These are phyloP conservation scores for Ditula angustiorana DNA, from an alignment of 2,888 invertebrate species.

Conservation along the genomic window DNA sequence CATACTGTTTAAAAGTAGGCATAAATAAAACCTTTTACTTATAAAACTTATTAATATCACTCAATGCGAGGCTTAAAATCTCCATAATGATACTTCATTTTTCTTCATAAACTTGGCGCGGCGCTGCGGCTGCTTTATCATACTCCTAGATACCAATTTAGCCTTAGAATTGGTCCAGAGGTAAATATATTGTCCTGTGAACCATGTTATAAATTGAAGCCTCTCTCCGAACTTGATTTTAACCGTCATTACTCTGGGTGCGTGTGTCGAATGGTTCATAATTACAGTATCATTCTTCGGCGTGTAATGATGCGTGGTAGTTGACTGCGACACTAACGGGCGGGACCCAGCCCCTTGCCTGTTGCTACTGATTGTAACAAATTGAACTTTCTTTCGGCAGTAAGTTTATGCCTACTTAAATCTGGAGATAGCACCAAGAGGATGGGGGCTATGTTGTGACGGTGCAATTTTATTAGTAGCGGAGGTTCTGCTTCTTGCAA, in stretches of 20 bases:
- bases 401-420: slow-evolving; percentile 57
- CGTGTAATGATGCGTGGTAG: slow-evolving; percentile 68
- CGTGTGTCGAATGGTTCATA: slow-evolving; percentile 79
- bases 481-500: no score
- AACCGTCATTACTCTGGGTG: slow-evolving; percentile 67
- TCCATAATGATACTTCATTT: no score
- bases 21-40: no score
- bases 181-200: neutral
- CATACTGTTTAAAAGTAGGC: no score
- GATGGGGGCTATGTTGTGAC: slow-evolving; percentile 70
- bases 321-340: slow-evolving; percentile 57
- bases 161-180: no score
- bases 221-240: slow-evolving; percentile 64
- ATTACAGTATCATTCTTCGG: slow-evolving; percentile 81
- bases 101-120: no score
- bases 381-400: slow-evolving; percentile 76
- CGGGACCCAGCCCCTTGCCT: slow-evolving; percentile 61
- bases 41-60: no score
- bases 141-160: neutral
- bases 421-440: slow-evolving; percentile 48
- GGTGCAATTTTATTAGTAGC: slow-evolving; percentile 53
- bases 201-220: slow-evolving; percentile 49
- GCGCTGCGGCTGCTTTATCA: no score
- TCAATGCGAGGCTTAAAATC: no score
- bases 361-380: slow-evolving; percentile 71